phyloP scores from a whole-genome alignment of 53 echinoderm and acorn worm genomes.

The Hippasteria phrygiana region DNA sequence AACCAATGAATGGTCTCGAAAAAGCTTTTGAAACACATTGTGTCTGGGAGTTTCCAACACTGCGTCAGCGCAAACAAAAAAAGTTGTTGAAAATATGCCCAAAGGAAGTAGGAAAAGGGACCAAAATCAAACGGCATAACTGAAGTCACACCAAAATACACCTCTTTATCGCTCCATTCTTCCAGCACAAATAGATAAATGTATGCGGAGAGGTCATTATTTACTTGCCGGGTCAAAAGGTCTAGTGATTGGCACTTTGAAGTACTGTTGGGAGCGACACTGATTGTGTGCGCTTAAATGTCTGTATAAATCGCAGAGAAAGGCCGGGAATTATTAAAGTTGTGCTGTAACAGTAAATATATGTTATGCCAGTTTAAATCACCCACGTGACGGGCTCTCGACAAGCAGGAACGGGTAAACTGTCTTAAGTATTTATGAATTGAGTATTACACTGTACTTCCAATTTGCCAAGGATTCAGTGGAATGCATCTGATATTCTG shows the following conservation, averaged over 20 bases:
- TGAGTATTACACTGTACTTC: no score
- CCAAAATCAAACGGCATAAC: not conserved
- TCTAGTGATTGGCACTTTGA: constrained; percentile 48
- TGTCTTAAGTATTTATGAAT: no score
- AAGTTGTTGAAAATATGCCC: constrained; percentile 18
- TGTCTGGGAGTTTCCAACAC: constrained; percentile 10
- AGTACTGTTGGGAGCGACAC: constrained; percentile 4
- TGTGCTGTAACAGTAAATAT: not conserved
- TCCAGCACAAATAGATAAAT: constrained; percentile 50
- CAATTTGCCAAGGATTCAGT: no score
- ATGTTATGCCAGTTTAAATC: no score
- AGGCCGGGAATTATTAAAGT: not conserved
- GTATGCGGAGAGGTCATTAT: constrained; percentile 48
- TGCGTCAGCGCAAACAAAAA: constrained; percentile 15
- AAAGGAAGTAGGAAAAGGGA: constrained; percentile 11
- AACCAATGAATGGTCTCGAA: not conserved
- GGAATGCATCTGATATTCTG: no score
- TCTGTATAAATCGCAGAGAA: constrained; percentile 31
- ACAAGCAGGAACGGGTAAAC: no score
- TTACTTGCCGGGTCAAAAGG: constrained; percentile 59
- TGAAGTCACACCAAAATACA: constrained; percentile 56
- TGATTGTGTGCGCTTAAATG: constrained; percentile 56
- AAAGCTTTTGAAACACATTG: not conserved
- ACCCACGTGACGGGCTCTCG: no score
- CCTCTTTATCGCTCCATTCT: constrained; percentile 51